phyloP scores from a whole-genome alignment of 2,888 invertebrate genomes.

The Petrolisthes manimaculis region DNA sequence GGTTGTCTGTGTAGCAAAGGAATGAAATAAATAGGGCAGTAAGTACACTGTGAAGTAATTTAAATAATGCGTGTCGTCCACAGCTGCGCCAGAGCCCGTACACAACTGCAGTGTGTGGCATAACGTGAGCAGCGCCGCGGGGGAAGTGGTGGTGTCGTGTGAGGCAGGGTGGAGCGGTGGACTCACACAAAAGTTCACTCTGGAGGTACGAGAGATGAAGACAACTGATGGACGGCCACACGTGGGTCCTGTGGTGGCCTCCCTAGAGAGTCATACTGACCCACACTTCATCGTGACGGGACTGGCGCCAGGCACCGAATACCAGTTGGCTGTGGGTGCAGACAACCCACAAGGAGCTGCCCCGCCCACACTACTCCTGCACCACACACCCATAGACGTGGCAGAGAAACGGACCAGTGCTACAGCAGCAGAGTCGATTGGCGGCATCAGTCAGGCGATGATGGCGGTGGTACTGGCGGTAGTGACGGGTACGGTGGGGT shows the following conservation, averaged over 20 bases:
- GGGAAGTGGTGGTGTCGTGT: conserved; percentile 38
- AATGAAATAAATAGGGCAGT: neutral
- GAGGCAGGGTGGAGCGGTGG: conserved; percentile 41
- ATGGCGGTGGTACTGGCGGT: conserved; percentile 48
- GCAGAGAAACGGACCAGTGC: conserved; percentile 61
- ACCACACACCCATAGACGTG: conserved; percentile 64
- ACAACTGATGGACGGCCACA: neutral
- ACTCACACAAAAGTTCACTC: conserved; percentile 44
- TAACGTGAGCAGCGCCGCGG: conserved; percentile 36
- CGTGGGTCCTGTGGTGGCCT: conserved; percentile 11
- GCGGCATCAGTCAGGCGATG: conserved; percentile 12
- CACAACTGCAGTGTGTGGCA: conserved; percentile 53
- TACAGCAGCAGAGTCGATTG: conserved; percentile 32
- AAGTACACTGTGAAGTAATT: neutral
- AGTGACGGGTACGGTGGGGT: conserved; percentile 41
- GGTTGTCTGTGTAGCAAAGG: neutral
- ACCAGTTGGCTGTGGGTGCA: conserved; percentile 52
- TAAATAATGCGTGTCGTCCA: neutral
- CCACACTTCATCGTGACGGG: conserved; percentile 64
- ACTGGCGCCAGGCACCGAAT: conserved; percentile 61
- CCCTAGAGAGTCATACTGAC: conserved; percentile 33
- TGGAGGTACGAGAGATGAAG: conserved; percentile 23
- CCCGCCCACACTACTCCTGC: conserved; percentile 40
- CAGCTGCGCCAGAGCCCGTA: conserved; percentile 42
- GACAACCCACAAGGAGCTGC: conserved; percentile 58